Conservation (phyloP, 2,113 vertebrate species). For the Aepyceros melampus region DNA sequence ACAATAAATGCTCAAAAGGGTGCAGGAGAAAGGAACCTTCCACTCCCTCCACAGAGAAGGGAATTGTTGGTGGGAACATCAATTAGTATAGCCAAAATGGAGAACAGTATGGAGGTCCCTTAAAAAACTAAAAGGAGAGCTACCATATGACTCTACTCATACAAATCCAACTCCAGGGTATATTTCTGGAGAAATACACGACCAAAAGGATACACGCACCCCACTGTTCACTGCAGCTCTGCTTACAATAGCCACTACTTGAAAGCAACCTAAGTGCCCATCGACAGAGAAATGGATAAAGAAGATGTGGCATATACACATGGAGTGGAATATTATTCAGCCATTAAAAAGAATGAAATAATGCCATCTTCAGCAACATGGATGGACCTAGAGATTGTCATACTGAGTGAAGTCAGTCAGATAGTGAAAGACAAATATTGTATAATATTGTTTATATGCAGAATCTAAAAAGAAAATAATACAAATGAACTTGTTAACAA, state of each 20-base stretch:
- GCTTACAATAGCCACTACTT: neutral
- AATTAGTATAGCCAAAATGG: neutral
- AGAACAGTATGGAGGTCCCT: neutral
- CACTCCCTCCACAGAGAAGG: neutral
- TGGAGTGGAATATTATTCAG: neutral
- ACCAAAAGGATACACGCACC: neutral
- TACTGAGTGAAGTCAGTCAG: neutral
- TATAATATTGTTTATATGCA: neutral
- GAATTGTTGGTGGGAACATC: neutral
- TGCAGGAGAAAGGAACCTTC: neutral
- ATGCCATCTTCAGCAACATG: neutral
- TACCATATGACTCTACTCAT: neutral
- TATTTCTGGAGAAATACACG: neutral
- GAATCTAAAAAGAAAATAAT: neutral
- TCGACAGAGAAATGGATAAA: neutral
- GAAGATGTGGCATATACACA: neutral
- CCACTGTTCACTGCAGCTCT: neutral
- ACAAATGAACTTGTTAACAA: neutral
- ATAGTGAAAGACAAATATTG: neutral
- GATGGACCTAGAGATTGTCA: neutral
- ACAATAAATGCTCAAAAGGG: neutral
- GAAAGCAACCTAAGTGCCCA: neutral
- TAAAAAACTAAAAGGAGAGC: neutral
- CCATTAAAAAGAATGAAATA: neutral
- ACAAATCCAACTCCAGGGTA: neutral